Evolutionary conservation across 2,113 vertebrate genomes (phyloP).

Genomic region (Psittacula cyanocephala): DNA sequence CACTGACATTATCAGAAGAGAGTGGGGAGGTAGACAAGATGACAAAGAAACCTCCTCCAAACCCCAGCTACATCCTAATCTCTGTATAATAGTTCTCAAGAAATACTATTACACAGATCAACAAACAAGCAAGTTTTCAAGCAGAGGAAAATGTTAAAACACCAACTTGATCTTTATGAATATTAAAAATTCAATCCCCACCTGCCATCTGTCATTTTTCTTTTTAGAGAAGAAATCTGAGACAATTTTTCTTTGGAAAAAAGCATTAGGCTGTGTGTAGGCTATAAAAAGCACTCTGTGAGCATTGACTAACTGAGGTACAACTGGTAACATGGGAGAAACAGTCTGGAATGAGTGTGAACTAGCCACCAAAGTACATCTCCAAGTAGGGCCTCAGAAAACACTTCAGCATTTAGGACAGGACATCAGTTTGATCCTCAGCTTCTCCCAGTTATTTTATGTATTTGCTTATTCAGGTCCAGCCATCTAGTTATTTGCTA

Average conservation of each 20-base stretch:
- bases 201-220: constrained; percentile 36
- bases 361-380: neutral
- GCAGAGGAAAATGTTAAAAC: neutral
- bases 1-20: neutral
- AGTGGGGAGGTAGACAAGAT: neutral
- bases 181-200: constrained; percentile 46
- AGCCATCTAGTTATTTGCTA: neutral
- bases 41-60: constrained; percentile 9
- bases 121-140: constrained; percentile 34
- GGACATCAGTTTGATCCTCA: neutral
- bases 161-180: neutral
- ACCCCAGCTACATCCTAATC: neutral
- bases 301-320: neutral
- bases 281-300: neutral
- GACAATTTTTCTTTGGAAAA: neutral
- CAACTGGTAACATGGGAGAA: neutral
- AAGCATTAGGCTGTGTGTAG: neutral
- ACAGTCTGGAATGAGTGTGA: neutral
- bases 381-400: neutral
- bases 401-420: neutral
- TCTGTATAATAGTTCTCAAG: neutral
- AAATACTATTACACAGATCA: neutral
- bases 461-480: neutral
- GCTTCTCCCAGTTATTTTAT: neutral
- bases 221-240: neutral